Conservation (phyloP, 2,888 invertebrate species). For the Nemoura dubitans region DNA sequence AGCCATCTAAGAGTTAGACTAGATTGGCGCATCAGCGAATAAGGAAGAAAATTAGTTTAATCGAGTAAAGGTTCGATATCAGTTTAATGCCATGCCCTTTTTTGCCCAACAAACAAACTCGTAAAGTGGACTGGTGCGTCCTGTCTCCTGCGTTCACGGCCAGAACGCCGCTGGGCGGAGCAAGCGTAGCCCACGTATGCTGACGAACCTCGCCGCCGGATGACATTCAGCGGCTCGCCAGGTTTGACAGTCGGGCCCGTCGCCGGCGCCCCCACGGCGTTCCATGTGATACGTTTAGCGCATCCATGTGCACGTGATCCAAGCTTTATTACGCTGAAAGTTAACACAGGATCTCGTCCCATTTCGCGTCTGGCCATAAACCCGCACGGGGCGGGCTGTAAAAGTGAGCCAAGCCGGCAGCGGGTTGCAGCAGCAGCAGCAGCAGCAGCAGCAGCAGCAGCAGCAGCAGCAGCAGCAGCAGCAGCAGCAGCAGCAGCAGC, state of each 20-base stretch:
- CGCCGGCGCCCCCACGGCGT: too few species aligned
- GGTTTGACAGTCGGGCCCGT: background rate
- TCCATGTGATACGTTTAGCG: conserved; percentile 25
- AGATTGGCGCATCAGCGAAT: background rate
- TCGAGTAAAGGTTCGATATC: background rate
- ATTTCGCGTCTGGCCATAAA: conserved; percentile 42
- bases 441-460: too few species aligned
- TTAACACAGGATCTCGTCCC: conserved; percentile 46
- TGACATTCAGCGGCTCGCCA: too few species aligned
- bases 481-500: too few species aligned
- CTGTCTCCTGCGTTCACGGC: background rate
- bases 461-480: too few species aligned
- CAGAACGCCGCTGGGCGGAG: too few species aligned
- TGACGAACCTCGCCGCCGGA: too few species aligned
- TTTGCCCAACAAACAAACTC: background rate
- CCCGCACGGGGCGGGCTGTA: conserved; percentile 27
- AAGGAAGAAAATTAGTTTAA: conserved; percentile 2
- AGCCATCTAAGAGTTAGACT: background rate
- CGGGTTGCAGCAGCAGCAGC: too few species aligned
- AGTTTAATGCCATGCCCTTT: background rate
- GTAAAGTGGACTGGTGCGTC: background rate
- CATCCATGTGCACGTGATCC: conserved; percentile 36
- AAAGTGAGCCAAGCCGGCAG: conserved; percentile 33
- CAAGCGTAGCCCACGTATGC: too few species aligned
- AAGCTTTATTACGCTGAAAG: conserved; percentile 44